These are phyloP conservation scores for Eulemur macaco DNA, from an alignment of 2,113 vertebrate species.

Conservation along the genomic window DNA sequence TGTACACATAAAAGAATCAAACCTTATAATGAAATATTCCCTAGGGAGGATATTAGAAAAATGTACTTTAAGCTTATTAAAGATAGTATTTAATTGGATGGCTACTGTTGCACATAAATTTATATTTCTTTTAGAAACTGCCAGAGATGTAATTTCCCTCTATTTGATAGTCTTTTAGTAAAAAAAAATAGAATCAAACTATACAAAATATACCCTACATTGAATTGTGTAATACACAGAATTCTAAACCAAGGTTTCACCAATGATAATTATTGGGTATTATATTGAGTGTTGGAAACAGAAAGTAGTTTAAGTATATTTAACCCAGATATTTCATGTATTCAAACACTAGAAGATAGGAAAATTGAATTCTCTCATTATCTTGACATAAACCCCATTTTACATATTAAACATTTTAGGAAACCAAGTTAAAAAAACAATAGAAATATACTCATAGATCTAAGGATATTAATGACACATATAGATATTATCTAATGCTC, in stretches of 20 bases:
- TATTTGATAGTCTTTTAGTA: neutral
- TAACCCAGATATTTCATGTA: neutral
- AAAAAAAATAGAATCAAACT: neutral
- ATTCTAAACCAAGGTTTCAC: neutral
- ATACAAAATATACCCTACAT: neutral
- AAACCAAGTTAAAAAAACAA: neutral
- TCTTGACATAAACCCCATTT: neutral
- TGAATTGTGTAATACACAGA: neutral
- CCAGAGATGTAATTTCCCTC: neutral
- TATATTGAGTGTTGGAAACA: neutral
- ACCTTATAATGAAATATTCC: constrained; percentile 45
- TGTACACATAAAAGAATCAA: constrained; percentile 36
- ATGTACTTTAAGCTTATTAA: constrained; percentile 49
- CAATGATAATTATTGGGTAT: neutral
- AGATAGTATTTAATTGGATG: constrained; percentile 1
- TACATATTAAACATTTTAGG: neutral
- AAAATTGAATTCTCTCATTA: neutral
- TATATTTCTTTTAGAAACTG: neutral
- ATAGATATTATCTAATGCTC: neutral
- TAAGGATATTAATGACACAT: neutral
- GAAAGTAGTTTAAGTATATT: neutral
- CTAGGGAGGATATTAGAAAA: neutral
- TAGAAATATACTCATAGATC: neutral
- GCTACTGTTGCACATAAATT: neutral
- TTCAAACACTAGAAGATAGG: neutral